Evolutionary conservation across 2,888 invertebrate species (phyloP).

Genomic region (Leucozona laternaria): DNA sequence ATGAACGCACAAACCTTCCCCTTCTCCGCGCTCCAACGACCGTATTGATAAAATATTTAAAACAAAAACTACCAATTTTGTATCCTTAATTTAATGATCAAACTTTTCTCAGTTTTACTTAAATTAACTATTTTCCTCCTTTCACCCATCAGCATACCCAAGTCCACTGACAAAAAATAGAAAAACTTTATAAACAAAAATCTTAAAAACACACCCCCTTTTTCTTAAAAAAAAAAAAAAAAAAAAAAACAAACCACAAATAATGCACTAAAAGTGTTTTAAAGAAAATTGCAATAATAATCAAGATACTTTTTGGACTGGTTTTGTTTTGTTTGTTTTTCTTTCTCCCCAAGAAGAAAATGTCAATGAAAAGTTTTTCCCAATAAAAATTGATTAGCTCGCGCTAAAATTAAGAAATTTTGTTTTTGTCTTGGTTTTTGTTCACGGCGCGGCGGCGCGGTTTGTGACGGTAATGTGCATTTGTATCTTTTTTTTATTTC

Average conservation of each 20-base stretch:
- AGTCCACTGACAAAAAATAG: not conserved
- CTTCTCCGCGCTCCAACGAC: too few relatives aligned
- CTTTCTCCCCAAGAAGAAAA: conserved; percentile 40
- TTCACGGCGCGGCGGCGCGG: too few relatives aligned
- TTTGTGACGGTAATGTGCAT: too few relatives aligned
- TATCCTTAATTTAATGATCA: conserved; percentile 38
- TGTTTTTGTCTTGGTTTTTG: not conserved
- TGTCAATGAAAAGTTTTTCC: conserved; percentile 59
- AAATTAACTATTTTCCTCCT: not conserved
- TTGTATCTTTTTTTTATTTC: not conserved
- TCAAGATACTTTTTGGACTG: conserved; percentile 26
- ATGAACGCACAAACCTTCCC: too few relatives aligned
- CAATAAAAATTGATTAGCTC: conserved; percentile 69
- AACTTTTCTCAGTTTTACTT: conserved; percentile 39
- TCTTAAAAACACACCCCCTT: not conserved
- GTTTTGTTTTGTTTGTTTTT: conserved; percentile 43
- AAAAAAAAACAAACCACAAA: conserved; percentile 35
- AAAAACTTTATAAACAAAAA: conserved; percentile 3
- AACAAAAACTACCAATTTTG: conserved; percentile 14
- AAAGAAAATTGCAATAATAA: conserved; percentile 42
- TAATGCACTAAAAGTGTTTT: conserved; percentile 43
- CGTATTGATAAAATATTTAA: not conserved
- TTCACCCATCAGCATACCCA: not conserved
- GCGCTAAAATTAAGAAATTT: conserved; percentile 48
- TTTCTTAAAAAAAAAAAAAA: not conserved